Base-by-base conservation (phyloP, 2,113 vertebrate species). In the Opisthocomus hoazin region DNA sequence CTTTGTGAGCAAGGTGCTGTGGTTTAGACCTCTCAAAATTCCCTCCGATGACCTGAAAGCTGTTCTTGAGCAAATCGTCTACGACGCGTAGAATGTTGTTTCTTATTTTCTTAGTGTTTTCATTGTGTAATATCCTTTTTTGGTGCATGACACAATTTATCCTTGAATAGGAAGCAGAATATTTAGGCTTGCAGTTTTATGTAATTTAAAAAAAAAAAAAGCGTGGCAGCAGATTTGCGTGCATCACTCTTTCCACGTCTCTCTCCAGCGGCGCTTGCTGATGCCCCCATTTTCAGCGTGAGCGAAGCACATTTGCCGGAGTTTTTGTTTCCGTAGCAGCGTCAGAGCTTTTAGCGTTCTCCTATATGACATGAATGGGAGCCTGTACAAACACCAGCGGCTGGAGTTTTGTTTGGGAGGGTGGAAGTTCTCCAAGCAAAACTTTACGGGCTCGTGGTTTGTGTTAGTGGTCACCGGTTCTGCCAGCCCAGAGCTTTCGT, bases 371-470 rank as follows among this genome's bases (percentile, higher is more conserved):
- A 61, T 45, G 56, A 85, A 60, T 51, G 81, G 81, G 84, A 75
- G 56, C n/a, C 90, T 84, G 69, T 60, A 29, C 70, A 94, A 70
- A 89, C 56, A 54, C 10, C 60, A 37, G 57, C 0, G 5, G 91
- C 2, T 53, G 80, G 39, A 45, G 54, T 61, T 95, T 41, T 85
- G 22, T 82, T 90, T 84, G 94, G 70, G 84, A 90, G 37, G 41
- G 78, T 91, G 93, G 93, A 95, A 91, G 34, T 34, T 36, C 51
- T 96, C 93, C 94, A 96, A 94, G 92, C 26, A 51, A 85, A 93
- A 90, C 83, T 74, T 37, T 21, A 41, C 15, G 24, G 85, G 51
- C 76, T 43, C 90, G 93, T 81, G 87, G 88, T 93, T 88, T 92
- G 68, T 87, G 84, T 89, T 50, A 15, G 71, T 17, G 86, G 88